Evolutionary conservation across 2,113 vertebrate genomes (phyloP).

Genomic region (Vimba vimba): DNA sequence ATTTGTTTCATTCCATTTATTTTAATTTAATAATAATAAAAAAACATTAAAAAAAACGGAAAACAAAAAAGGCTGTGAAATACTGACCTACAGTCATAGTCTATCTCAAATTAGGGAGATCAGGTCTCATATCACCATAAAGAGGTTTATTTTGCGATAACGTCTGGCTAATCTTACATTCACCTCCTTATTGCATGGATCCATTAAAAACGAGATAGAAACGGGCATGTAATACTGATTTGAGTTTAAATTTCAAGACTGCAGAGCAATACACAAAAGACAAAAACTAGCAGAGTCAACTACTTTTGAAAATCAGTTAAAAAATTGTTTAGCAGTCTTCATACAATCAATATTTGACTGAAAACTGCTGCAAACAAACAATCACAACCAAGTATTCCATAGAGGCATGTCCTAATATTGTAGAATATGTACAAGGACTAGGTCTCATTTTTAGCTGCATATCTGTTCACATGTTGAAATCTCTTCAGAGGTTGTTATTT

Average conservation of each 20-base stretch:
- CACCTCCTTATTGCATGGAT: neutral
- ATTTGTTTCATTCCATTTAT: too few relatives aligned
- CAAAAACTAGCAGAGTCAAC: neutral
- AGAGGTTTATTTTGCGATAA: neutral
- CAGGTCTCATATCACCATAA: too few relatives aligned
- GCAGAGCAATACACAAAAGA: neutral
- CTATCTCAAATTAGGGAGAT: too few relatives aligned
- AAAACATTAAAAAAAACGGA: too few relatives aligned
- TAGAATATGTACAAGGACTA: neutral
- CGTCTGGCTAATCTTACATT: neutral
- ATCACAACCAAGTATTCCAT: neutral
- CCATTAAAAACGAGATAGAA: neutral
- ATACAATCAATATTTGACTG: neutral
- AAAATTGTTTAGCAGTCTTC: neutral
- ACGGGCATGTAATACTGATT: neutral
- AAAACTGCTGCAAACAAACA: neutral
- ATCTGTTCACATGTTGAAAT: neutral
- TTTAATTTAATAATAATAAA: too few relatives aligned
- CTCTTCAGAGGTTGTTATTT: conserved; percentile 17
- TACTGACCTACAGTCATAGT: too few relatives aligned
- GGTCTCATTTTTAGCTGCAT: neutral
- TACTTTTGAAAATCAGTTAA: neutral
- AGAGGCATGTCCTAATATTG: neutral
- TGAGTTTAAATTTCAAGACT: too few relatives aligned
- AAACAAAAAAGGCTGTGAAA: too few relatives aligned